phyloP scores from a whole-genome alignment of 2,797 vertebrate species.

The Parambassis ranga region DNA sequence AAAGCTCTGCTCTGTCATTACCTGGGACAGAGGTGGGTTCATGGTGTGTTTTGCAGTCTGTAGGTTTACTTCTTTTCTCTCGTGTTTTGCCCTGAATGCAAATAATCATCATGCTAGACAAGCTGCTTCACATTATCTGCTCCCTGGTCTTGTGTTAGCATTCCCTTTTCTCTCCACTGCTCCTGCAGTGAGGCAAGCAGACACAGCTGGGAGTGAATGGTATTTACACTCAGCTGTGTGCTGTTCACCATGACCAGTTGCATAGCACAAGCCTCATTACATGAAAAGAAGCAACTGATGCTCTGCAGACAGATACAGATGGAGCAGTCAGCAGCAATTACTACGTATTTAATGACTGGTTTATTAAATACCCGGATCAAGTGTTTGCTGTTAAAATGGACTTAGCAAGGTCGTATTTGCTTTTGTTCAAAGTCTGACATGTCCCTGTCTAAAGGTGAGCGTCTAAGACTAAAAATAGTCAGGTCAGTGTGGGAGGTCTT shows the following conservation, averaged over 20 bases:
- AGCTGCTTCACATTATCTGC: constrained; percentile 28
- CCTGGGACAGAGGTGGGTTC: constrained; percentile 59
- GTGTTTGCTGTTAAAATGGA: constrained; percentile 1
- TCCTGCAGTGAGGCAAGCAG: constrained; percentile 27
- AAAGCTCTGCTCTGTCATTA: constrained; percentile 68
- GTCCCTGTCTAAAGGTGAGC: constrained; percentile 34
- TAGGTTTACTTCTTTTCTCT: constrained; percentile 55
- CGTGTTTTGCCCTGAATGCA: constrained; percentile 44
- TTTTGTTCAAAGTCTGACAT: constrained; percentile 13
- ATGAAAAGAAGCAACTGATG: constrained; percentile 31
- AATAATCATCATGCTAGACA: constrained; percentile 31
- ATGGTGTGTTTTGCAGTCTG: constrained; percentile 38
- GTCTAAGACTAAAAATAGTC: constrained; percentile 47
- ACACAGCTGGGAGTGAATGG: constrained; percentile 26
- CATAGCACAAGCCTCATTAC: constrained; percentile 29
- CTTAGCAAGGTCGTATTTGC: not conserved
- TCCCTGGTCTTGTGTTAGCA: constrained; percentile 18
- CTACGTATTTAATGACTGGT: constrained; percentile 9
- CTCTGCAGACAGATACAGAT: constrained; percentile 35
- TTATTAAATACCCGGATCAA: constrained; percentile 17
- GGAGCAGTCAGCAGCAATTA: constrained; percentile 8
- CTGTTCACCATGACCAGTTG: constrained; percentile 27
- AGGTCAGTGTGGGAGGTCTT: constrained; percentile 6
- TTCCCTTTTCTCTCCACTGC: constrained; percentile 26
- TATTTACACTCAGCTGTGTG: constrained; percentile 41